Conservation (phyloP, 2,797 vertebrate species). For the Emys orbicularis region DNA sequence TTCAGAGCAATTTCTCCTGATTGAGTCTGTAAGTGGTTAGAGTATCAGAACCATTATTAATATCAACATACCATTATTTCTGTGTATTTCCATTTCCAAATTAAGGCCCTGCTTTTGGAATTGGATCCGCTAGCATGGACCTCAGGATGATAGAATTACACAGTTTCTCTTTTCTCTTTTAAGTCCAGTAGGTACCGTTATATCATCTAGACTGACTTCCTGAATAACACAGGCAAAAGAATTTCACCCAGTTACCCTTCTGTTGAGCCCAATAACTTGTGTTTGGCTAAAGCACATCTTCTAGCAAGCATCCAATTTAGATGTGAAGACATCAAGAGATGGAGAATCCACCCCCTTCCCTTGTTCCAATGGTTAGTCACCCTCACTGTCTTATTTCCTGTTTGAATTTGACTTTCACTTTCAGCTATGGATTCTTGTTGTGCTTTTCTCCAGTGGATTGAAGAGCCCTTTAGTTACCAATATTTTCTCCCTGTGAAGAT, state of each 20-base stretch:
- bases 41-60: slow-evolving; percentile 50
- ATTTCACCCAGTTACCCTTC: slow-evolving; percentile 31
- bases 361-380: slow-evolving; percentile 40
- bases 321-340: slow-evolving; percentile 54
- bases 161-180: slow-evolving; percentile 41
- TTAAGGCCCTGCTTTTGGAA: slow-evolving; percentile 38
- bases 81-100: slow-evolving; percentile 56
- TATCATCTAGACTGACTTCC: slow-evolving; percentile 57
- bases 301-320: not conserved
- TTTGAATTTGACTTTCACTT: slow-evolving; percentile 60
- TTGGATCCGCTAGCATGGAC: slow-evolving; percentile 2
- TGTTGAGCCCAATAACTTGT: slow-evolving; percentile 17
- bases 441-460: slow-evolving; percentile 3
- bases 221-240: slow-evolving; percentile 49
- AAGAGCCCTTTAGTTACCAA: slow-evolving; percentile 36
- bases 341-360: slow-evolving; percentile 58
- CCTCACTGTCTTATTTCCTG: slow-evolving; percentile 48
- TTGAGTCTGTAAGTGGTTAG: slow-evolving; percentile 9
- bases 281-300: slow-evolving; percentile 32
- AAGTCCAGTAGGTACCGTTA: slow-evolving; percentile 32
- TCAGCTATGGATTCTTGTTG: slow-evolving; percentile 45
- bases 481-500: slow-evolving; percentile 48
- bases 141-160: slow-evolving; percentile 14
- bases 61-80: slow-evolving; percentile 32
- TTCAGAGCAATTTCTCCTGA: slow-evolving; percentile 32